Conservation (phyloP, 2,797 vertebrate species). For the Acanthurus lineatus region DNA sequence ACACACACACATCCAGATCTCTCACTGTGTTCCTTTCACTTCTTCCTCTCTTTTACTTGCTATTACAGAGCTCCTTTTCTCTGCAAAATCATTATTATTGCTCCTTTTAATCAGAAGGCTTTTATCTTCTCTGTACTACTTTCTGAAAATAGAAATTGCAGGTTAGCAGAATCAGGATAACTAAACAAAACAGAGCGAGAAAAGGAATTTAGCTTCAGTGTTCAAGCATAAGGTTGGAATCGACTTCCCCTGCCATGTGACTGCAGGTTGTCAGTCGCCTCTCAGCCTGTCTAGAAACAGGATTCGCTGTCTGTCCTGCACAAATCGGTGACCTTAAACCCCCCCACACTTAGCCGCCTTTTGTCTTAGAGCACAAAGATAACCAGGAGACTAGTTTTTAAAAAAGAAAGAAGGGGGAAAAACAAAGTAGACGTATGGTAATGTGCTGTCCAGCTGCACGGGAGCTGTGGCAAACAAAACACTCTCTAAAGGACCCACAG, state of each 20-base stretch:
- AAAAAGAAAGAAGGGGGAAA: constrained; percentile 21
- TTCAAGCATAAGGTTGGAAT: constrained; percentile 1
- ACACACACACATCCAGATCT: constrained; percentile 21
- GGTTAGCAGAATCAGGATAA: constrained; percentile 49
- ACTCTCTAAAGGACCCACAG: constrained; percentile 80
- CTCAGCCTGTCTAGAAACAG: constrained; percentile 37
- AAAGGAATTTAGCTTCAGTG: background rate
- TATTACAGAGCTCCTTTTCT: constrained; percentile 11
- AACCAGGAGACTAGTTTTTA: constrained; percentile 40
- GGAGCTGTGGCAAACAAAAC: constrained; percentile 77
- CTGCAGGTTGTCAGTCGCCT: constrained; percentile 38
- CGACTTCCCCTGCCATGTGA: constrained; percentile 2
- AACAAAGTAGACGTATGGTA: constrained; percentile 78
- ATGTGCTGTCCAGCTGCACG: constrained; percentile 76
- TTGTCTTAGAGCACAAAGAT: constrained; percentile 79
- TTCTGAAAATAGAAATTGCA: constrained; percentile 64
- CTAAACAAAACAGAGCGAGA: constrained; percentile 7
- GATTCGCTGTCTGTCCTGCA: constrained; percentile 35
- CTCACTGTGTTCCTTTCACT: constrained; percentile 11
- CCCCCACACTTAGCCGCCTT: constrained; percentile 60
- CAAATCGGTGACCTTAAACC: constrained; percentile 65
- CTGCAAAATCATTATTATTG: constrained; percentile 45
- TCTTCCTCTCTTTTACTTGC: constrained; percentile 17
- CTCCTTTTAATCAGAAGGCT: constrained; percentile 47
- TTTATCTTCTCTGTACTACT: constrained; percentile 58